phyloP scores from a whole-genome alignment of 2,113 vertebrate genomes.

The Centrocercus urophasianus region DNA sequence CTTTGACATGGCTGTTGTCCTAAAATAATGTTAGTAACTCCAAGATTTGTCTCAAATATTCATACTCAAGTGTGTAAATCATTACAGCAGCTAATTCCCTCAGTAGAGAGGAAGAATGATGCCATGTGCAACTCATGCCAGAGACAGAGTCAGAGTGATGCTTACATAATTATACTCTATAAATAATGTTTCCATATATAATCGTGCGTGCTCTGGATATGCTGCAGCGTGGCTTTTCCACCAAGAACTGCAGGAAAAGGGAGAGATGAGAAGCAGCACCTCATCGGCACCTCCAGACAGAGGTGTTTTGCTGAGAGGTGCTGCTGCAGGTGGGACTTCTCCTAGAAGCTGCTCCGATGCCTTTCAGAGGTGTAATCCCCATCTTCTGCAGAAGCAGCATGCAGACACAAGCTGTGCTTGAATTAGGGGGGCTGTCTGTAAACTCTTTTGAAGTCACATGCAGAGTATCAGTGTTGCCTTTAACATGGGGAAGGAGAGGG shows the following conservation, averaged over 20 bases:
- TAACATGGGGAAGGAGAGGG: neutral
- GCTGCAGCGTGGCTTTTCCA: constrained; percentile 6
- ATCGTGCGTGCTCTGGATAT: neutral
- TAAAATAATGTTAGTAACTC: neutral
- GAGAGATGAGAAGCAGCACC: neutral
- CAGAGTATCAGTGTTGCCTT: neutral
- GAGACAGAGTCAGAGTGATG: neutral
- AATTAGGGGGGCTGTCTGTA: neutral
- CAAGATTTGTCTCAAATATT: neutral
- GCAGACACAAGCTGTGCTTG: neutral
- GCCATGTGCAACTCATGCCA: neutral
- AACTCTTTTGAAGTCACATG: neutral
- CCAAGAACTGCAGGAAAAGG: neutral
- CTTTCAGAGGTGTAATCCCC: neutral
- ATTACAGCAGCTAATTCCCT: neutral
- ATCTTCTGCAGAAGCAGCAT: neutral
- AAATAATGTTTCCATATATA: neutral
- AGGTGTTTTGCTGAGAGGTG: neutral
- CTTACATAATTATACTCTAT: neutral
- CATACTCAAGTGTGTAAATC: neutral
- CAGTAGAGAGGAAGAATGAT: neutral
- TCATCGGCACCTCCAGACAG: neutral
- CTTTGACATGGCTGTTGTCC: neutral
- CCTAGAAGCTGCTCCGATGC: neutral
- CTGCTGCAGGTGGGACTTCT: neutral